Evolutionary conservation across 2,797 vertebrate species (phyloP), one percentile per base, ranked within the genome.

Genomic region (Halcyon leucocephala): DNA sequence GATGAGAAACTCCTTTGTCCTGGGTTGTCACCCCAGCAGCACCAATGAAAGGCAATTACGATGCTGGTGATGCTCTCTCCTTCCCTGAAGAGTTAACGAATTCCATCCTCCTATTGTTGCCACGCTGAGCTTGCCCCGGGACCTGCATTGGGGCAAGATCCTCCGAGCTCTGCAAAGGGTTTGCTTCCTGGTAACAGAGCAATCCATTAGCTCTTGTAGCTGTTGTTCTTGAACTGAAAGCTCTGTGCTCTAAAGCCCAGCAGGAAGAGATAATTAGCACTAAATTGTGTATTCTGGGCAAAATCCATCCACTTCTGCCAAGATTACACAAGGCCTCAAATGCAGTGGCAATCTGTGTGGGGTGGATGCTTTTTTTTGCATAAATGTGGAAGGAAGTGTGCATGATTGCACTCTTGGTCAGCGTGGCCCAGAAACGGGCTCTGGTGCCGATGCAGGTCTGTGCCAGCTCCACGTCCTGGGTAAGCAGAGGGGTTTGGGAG

Each of bases 201-300:
- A 73, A 57, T 90, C 86, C 88, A 82, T 94, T 96, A 95, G 81
- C 93, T 95, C 91, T 84, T 82, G 85, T 84, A 84, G 88, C 90
- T 91, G 93, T 86, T 94, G 87, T 89, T 95, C 91, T 89, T 85
- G 44, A 91, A 84, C 81, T 95, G 94, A 94, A 90, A 91, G 93
- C 81, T 94, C 86, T 93, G 65, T 67, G 64, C 83, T 96, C 88
- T 93, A 93, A 96, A 93, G 91, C 95, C 83, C 95, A 95, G 94
- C 95, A 96, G 96, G 95, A 97, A 96, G 82, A 94, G 77, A 89
- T 77, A 96, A 96, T 96, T 95, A 96, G 74, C 90, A 93, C 88
- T 94, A 94, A 95, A 89, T 95, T 92, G 94, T 90, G 95, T 94
- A 96, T 96, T 96, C 95, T 96, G 91, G 90, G 95, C 86, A 91